phyloP scores from a whole-genome alignment of 2,113 vertebrate species.

The Rhinogobius similis region DNA sequence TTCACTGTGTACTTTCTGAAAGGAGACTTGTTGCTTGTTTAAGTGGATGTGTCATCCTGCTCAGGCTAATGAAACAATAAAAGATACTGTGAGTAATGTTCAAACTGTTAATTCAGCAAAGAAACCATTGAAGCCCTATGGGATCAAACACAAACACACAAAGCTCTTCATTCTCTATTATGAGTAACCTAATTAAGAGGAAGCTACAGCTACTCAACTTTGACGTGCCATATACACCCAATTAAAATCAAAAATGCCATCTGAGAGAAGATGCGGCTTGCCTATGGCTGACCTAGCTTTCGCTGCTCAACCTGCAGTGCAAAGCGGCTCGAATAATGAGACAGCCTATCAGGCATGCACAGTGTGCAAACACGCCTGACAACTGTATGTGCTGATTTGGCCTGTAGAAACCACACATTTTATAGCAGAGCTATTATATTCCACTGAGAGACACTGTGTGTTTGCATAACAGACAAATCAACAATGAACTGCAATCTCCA shows the following conservation, averaged over 20 bases:
- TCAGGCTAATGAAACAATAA: constrained; percentile 36
- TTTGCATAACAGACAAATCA: constrained; percentile 42
- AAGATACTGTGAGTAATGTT: constrained; percentile 28
- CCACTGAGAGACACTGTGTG: constrained; percentile 31
- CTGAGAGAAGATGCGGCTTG: constrained; percentile 25
- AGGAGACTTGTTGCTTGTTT: neutral
- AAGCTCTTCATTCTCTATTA: constrained; percentile 17
- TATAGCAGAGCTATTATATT: constrained; percentile 26
- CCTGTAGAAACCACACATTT: constrained; percentile 28
- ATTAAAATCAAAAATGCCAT: constrained; percentile 61
- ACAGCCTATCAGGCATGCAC: constrained; percentile 14
- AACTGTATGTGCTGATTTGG: constrained; percentile 21
- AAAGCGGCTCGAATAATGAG: constrained; percentile 49
- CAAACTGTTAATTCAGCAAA: constrained; percentile 35
- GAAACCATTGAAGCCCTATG: constrained; percentile 27
- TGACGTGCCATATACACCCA: constrained; percentile 35
- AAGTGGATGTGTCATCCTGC: constrained; percentile 6
- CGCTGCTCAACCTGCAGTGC: constrained; percentile 40
- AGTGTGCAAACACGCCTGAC: constrained; percentile 33
- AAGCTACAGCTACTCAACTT: constrained; percentile 24
- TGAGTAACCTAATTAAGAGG: constrained; percentile 50
- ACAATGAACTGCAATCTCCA: constrained; percentile 43
- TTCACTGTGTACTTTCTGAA: constrained; percentile 4
- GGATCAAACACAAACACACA: constrained; percentile 44
- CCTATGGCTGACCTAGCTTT: constrained; percentile 41